phyloP scores from a whole-genome alignment of 1,140 invertebrate species.

The Heliconius eleuchia region DNA sequence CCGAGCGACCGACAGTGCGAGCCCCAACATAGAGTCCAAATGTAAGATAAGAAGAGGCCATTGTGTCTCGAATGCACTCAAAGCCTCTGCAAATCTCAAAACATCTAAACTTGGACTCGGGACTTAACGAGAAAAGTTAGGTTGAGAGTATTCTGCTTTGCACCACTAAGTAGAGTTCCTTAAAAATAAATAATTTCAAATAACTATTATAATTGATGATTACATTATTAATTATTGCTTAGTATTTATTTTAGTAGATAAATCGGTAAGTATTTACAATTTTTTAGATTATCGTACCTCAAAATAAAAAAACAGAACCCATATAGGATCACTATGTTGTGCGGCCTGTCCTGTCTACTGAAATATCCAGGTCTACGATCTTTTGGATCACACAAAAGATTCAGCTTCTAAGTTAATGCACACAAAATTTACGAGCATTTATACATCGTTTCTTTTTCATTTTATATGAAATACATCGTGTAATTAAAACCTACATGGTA shows the following conservation, averaged over 20 bases:
- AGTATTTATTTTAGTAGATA: neutral
- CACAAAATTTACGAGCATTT: too few relatives aligned
- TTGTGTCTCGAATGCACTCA: conserved; percentile 4
- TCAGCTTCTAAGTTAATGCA: too few relatives aligned
- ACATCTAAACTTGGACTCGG: neutral
- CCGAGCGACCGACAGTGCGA: neutral
- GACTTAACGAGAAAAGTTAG: neutral
- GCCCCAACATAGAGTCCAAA: neutral
- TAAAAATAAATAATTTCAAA: neutral
- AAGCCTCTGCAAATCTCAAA: neutral
- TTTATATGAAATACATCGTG: too few relatives aligned
- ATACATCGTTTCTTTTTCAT: too few relatives aligned
- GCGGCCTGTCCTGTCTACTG: too few relatives aligned
- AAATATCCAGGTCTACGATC: too few relatives aligned
- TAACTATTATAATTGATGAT: too few relatives aligned
- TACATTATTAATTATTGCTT: neutral
- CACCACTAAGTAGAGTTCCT: neutral
- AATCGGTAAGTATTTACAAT: neutral
- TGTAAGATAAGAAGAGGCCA: conserved; percentile 1
- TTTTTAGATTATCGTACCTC: too few relatives aligned
- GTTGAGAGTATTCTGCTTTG: neutral
- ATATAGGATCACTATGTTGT: too few relatives aligned
- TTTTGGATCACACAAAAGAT: too few relatives aligned
- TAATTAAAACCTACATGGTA: too few relatives aligned
- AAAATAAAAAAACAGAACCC: too few relatives aligned